Conservation (phyloP, 2,888 invertebrate genomes). For the Drosophila sordidula region DNA sequence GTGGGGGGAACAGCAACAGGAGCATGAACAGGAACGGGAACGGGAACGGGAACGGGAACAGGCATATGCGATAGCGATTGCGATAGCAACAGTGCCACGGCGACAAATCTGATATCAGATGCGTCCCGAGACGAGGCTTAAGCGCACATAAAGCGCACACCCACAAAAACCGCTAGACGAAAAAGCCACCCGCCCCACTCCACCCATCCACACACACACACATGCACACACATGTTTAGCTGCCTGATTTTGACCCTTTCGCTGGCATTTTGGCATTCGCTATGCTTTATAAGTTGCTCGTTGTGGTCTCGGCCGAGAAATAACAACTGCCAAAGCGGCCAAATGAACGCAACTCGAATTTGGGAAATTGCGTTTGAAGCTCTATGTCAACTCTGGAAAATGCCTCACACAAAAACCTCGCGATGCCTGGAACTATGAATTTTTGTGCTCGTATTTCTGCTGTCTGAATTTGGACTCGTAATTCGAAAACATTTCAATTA, state of each 20-base stretch:
- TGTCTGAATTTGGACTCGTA: no score
- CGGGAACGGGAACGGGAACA: neutral
- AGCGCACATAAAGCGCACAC: conserved; percentile 62
- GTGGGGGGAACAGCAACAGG: neutral
- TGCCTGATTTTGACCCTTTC: conserved; percentile 34
- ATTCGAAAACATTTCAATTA: no score
- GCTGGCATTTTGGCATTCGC: conserved; percentile 42
- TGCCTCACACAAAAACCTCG: no score
- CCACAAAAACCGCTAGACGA: conserved; percentile 44
- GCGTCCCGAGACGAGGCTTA: conserved; percentile 70
- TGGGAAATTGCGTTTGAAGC: neutral
- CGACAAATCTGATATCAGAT: conserved; percentile 78
- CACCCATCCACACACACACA: neutral
- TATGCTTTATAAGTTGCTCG: conserved; percentile 50
- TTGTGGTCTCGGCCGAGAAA: conserved; percentile 38
- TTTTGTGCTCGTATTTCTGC: no score
- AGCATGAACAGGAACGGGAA: neutral
- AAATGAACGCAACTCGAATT: conserved; percentile 13
- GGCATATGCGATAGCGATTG: conserved; percentile 40
- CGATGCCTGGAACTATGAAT: no score
- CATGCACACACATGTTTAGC: neutral
- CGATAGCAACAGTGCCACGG: conserved; percentile 48
- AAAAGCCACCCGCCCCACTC: neutral
- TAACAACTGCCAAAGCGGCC: conserved; percentile 13
- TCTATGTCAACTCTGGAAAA: no score